Evolutionary conservation across 1,140 invertebrate species (phyloP).

Genomic region (Lepidurus couesii): DNA sequence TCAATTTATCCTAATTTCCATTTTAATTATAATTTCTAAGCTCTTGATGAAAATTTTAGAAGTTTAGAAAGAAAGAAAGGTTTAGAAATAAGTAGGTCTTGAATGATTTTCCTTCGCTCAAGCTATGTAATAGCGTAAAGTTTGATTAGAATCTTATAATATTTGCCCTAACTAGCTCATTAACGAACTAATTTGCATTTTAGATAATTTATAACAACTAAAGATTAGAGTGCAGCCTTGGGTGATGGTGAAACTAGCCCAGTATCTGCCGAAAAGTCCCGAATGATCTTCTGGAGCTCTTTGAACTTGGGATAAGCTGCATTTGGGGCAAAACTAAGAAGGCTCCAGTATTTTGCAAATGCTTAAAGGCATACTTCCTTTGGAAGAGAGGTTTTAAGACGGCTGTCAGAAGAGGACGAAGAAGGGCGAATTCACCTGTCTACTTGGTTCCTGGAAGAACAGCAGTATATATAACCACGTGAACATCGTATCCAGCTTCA

Average conservation of each 20-base stretch:
- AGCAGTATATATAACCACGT: conserved; percentile 59
- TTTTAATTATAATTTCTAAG: background rate
- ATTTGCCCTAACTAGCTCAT: too few relatives aligned
- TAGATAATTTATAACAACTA: too few relatives aligned
- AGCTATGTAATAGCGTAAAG: too few relatives aligned
- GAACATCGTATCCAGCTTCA: conserved; percentile 52
- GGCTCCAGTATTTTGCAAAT: conserved; percentile 54
- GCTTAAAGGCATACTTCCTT: conserved; percentile 49
- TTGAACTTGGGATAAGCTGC: conserved; percentile 59
- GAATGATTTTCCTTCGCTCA: too few relatives aligned
- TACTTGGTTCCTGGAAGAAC: conserved; percentile 53
- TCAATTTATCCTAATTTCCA: background rate
- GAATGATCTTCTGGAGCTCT: conserved; percentile 56
- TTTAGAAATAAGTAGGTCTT: too few relatives aligned
- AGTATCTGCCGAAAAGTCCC: too few relatives aligned
- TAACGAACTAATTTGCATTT: too few relatives aligned
- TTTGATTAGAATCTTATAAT: too few relatives aligned
- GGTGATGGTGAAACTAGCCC: too few relatives aligned
- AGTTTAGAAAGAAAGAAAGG: too few relatives aligned
- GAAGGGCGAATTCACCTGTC: conserved; percentile 49
- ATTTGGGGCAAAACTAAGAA: conserved; percentile 53
- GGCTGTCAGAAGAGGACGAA: background rate
- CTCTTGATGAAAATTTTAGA: background rate
- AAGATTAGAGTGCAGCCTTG: too few relatives aligned
- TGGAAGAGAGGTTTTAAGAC: conserved; percentile 23